These are phyloP conservation scores for Plodia interpunctella DNA, from an alignment of 1,140 invertebrate species.

Conservation along the genomic window DNA sequence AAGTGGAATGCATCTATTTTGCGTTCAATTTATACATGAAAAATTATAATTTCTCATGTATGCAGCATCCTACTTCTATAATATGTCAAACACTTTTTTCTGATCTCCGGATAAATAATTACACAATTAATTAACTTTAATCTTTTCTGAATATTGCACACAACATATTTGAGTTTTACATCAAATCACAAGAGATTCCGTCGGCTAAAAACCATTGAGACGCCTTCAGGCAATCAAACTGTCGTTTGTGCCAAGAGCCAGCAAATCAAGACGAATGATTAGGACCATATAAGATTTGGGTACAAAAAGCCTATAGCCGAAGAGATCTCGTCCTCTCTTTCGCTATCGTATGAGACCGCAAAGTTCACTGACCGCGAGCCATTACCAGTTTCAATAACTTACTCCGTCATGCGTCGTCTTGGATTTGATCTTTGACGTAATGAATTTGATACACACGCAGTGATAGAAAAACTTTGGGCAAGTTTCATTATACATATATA, in stretches of 20 bases:
- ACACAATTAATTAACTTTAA: too few relatives aligned
- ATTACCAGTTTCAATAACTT: conserved; percentile 4
- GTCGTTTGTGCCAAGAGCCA: background rate
- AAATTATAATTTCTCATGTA: too few relatives aligned
- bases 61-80: too few relatives aligned
- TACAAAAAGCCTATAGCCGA: conserved; percentile 6
- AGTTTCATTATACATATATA: too few relatives aligned
- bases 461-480: too few relatives aligned
- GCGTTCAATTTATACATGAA: too few relatives aligned
- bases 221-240: background rate
- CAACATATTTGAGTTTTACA: too few relatives aligned
- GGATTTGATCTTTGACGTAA: background rate
- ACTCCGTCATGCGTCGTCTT: background rate
- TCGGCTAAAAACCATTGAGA: background rate
- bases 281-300: background rate
- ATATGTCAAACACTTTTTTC: too few relatives aligned
- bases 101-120: too few relatives aligned
- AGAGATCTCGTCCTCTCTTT: background rate
- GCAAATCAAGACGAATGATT: background rate
- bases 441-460: background rate
- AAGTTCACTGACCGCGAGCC: background rate
- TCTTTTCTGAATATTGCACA: too few relatives aligned
- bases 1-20: too few relatives aligned
- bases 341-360: background rate
- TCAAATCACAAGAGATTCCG: background rate